These are phyloP conservation scores for Alcedo quadribrachys DNA, from an alignment of 2,797 vertebrate genomes.

Conservation along the genomic window DNA sequence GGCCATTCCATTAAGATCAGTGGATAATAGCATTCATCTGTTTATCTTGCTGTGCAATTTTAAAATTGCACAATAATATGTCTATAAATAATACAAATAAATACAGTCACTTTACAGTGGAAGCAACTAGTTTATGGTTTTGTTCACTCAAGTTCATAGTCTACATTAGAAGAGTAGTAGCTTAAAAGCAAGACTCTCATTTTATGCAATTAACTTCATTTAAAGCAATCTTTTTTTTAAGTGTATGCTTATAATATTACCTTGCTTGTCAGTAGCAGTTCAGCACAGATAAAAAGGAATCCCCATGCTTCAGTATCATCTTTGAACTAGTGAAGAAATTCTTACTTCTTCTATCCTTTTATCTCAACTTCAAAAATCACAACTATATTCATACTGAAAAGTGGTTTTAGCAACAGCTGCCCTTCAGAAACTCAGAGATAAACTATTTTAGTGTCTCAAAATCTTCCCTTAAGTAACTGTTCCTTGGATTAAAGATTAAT, in stretches of 20 bases:
- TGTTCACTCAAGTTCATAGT: neutral
- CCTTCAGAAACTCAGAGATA: neutral
- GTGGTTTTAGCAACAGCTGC: neutral
- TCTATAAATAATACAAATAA: neutral
- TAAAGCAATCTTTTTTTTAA: neutral
- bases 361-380: neutral
- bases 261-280: neutral
- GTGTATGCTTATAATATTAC: neutral
- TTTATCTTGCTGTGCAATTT: neutral
- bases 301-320: neutral
- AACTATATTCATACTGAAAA: neutral
- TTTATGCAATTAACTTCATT: neutral
- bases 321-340: neutral
- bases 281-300: neutral
- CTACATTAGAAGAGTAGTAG: neutral
- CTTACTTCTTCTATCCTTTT: neutral
- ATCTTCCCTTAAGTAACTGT: neutral
- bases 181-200: neutral
- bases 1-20: neutral
- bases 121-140: neutral
- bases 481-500: neutral
- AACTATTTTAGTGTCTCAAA: neutral
- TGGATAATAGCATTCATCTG: accelerated
- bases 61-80: neutral
- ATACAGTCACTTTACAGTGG: neutral